Evolutionary conservation across 2,797 vertebrate genomes (phyloP).

Genomic region (Decapterus maruadsi): DNA sequence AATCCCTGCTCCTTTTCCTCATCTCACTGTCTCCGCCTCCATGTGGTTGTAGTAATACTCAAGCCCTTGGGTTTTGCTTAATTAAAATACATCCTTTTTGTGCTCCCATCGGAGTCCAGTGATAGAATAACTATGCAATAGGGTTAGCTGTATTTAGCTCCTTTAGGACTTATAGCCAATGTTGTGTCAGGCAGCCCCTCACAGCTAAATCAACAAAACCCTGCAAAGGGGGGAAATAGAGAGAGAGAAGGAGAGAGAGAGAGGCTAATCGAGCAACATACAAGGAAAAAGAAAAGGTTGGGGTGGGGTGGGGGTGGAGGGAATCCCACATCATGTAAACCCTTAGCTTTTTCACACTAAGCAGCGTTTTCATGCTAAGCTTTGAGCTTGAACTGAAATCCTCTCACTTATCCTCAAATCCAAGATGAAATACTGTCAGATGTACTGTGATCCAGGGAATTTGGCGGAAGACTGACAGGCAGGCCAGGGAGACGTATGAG

Average conservation of each 20-base stretch:
- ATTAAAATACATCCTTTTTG: slow-evolving; percentile 83
- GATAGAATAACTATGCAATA: slow-evolving; percentile 79
- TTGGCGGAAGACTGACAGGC: slow-evolving; percentile 70
- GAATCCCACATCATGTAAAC: slow-evolving; percentile 73
- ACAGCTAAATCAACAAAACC: slow-evolving; percentile 83
- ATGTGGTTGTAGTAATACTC: slow-evolving; percentile 66
- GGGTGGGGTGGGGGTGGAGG: slow-evolving; percentile 31
- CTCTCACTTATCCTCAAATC: slow-evolving; percentile 86
- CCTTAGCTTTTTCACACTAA: slow-evolving; percentile 76
- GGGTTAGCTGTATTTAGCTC: slow-evolving; percentile 80
- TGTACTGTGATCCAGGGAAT: slow-evolving; percentile 82
- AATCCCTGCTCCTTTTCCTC: slow-evolving; percentile 11
- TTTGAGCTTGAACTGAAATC: slow-evolving; percentile 83
- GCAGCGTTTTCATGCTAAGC: slow-evolving; percentile 80
- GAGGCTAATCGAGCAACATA: background rate
- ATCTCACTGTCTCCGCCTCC: slow-evolving; percentile 47
- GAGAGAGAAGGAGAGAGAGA: slow-evolving; percentile 19
- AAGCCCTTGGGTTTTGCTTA: slow-evolving; percentile 73
- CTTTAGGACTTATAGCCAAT: slow-evolving; percentile 76
- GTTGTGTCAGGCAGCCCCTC: slow-evolving; percentile 79
- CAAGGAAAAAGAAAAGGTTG: slow-evolving; percentile 26
- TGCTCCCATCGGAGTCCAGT: slow-evolving; percentile 65
- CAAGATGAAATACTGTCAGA: slow-evolving; percentile 87
- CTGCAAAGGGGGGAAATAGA: slow-evolving; percentile 48
- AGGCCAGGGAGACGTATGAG: slow-evolving; percentile 55